phyloP scores from a whole-genome alignment of 2,888 invertebrate genomes.

The Himalopsyche japonica region DNA sequence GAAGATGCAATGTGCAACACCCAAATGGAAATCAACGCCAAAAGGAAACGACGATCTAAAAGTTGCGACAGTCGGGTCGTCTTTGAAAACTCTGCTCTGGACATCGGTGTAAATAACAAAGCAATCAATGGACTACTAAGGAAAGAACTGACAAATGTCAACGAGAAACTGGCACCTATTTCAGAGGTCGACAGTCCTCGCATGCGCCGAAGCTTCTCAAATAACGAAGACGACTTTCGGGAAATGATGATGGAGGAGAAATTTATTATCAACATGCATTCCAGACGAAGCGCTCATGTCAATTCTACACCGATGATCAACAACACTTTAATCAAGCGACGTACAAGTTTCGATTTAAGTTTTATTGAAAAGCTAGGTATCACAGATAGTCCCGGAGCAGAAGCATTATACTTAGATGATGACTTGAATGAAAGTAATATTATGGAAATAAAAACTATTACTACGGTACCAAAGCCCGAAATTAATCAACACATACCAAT shows the following conservation, averaged over 20 bases:
- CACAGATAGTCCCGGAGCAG: constrained; percentile 52
- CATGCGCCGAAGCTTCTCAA: constrained; percentile 5
- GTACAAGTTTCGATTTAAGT: constrained; percentile 46
- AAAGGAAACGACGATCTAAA: constrained; percentile 51
- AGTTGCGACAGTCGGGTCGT: constrained; percentile 50
- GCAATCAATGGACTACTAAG: constrained; percentile 52
- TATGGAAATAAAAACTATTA: constrained; percentile 60
- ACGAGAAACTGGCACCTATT: constrained; percentile 42
- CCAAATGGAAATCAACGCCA: constrained; percentile 56
- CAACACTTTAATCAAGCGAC: constrained; percentile 49
- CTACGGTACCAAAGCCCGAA: constrained; percentile 46
- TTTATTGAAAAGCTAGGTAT: constrained; percentile 56
- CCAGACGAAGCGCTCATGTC: constrained; percentile 41
- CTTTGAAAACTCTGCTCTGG: constrained; percentile 56
- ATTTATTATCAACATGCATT: constrained; percentile 40
- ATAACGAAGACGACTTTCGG: constrained; percentile 34
- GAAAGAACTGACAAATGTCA: constrained; percentile 54
- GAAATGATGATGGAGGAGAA: constrained; percentile 49
- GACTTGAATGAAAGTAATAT: constrained; percentile 60
- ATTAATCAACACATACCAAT: background rate
- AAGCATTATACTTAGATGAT: constrained; percentile 55
- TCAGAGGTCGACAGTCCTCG: constrained; percentile 25
- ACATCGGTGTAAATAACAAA: constrained; percentile 51
- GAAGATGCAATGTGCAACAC: constrained; percentile 59
- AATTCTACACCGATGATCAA: constrained; percentile 50